Percentiles rank a stretch among this genome's conserved stretches.
These are phyloP conservation scores for Fissipunctia ypsillon DNA, from an alignment of 2,888 invertebrate genomes.

Conservation along the genomic window DNA sequence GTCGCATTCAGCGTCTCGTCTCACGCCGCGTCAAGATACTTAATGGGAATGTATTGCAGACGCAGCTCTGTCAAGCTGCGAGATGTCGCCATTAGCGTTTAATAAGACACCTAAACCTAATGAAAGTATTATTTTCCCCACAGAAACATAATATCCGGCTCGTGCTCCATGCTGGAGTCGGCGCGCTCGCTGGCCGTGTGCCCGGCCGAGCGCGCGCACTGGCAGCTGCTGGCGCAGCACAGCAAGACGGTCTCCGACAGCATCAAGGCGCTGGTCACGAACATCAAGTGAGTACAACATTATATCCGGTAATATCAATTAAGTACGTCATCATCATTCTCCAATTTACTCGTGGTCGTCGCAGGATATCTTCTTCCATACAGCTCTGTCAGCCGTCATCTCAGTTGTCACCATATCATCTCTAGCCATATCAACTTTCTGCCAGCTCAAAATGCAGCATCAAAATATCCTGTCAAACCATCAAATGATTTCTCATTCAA, in stretches of 20 bases:
- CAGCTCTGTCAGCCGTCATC: too few species aligned
- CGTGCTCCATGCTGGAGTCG: conserved; percentile 94
- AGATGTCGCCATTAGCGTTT: background rate
- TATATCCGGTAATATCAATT: too few species aligned
- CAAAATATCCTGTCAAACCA: background rate
- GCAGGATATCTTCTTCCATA: too few species aligned
- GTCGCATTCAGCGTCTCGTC: too few species aligned
- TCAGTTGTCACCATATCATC: too few species aligned
- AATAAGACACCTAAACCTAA: background rate
- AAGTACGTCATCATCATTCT: too few species aligned
- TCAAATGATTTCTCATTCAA: background rate
- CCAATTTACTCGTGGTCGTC: too few species aligned
- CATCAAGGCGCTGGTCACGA: conserved; percentile 97
- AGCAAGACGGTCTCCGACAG: conserved; percentile 99
- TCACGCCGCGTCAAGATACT: background rate
- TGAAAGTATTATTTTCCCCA: accelerated
- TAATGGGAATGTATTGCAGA: background rate
- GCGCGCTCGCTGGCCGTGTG: conserved; percentile 97
- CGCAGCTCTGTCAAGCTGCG: background rate
- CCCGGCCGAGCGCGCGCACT: conserved; percentile 97
- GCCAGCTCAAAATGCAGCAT: too few species aligned
- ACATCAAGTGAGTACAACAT: conserved; percentile 92
- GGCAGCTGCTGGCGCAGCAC: conserved; percentile 98
- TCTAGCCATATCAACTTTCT: background rate
- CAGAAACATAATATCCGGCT: conserved; percentile 86